A percentile compares a stretch with the other conserved stretches of the same genome.
phyloP scores from a whole-genome alignment of 2,113 vertebrate genomes.

The Cyprinodon variegatus region DNA sequence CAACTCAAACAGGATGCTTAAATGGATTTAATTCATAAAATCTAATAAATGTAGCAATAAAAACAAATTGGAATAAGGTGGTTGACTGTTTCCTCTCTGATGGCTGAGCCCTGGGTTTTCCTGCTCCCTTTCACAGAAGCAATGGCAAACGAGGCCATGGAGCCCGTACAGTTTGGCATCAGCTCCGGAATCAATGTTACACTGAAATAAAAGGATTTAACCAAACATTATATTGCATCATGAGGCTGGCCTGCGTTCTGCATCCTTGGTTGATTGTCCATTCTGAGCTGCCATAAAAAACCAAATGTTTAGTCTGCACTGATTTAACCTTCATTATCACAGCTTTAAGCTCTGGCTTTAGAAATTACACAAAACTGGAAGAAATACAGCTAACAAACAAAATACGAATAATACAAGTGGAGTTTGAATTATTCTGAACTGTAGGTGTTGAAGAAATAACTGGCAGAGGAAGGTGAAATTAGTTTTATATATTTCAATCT shows the following conservation, averaged over 20 bases:
- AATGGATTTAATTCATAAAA: conserved; percentile 78
- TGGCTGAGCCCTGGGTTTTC: conserved; percentile 35
- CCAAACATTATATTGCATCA: conserved; percentile 73
- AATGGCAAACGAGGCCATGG: conserved; percentile 53
- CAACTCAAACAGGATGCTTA: conserved; percentile 41
- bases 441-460: background rate
- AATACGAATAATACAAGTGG: conserved; percentile 11
- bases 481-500: conserved; percentile 7
- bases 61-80: conserved; percentile 68
- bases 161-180: conserved; percentile 25
- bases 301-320: conserved; percentile 55
- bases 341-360: conserved; percentile 37
- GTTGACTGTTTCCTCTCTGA: conserved; percentile 65
- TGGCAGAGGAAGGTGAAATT: background rate
- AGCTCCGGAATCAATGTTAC: conserved; percentile 27
- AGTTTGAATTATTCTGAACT: conserved; percentile 8
- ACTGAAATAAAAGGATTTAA: conserved; percentile 54
- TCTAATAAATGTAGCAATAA: conserved; percentile 76
- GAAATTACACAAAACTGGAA: conserved; percentile 43
- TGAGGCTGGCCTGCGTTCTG: conserved; percentile 52
- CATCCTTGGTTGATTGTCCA: conserved; percentile 56
- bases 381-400: conserved; percentile 3
- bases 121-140: conserved; percentile 58
- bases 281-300: conserved; percentile 21
- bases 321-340: conserved; percentile 53